Evolutionary conservation across 2,797 vertebrate genomes (phyloP).

Genomic region (Chlorospingus semifuscus): DNA sequence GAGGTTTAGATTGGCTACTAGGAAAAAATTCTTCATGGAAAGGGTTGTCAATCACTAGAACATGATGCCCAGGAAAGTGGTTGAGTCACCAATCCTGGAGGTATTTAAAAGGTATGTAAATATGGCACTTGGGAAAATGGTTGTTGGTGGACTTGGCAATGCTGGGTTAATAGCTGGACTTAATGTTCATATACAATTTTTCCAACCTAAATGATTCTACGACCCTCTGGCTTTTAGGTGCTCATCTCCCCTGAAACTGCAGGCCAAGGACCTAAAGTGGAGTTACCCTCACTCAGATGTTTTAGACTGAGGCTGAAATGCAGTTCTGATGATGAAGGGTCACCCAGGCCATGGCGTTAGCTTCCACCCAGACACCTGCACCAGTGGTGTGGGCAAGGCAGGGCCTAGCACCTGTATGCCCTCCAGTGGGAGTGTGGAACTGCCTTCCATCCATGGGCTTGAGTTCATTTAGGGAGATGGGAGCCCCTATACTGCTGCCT

Average conservation of each 20-base stretch:
- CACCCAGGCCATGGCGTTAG: no score
- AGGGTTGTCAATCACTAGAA: neutral
- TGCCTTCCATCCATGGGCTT: neutral
- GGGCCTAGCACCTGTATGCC: neutral
- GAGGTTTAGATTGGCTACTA: neutral
- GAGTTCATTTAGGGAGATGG: neutral
- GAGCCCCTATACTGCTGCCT: no score
- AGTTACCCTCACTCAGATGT: neutral
- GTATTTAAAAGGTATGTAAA: neutral
- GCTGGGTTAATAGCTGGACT: neutral
- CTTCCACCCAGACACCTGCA: neutral
- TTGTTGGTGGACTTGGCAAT: neutral
- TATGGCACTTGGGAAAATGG: neutral
- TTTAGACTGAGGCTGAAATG: neutral
- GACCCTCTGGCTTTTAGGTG: neutral
- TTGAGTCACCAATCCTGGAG: neutral
- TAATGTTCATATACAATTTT: neutral
- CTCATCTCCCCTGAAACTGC: neutral
- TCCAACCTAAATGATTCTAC: neutral
- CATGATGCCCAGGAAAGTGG: neutral
- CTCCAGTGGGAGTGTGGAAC: neutral
- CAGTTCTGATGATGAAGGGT: neutral
- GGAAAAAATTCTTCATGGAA: neutral
- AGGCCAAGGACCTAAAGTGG: neutral
- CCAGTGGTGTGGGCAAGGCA: neutral